A percentile compares a stretch with the other conserved stretches of the same genome.
Conservation (phyloP, 2,113 vertebrate genomes). For the Pseudorectes ferrugineus region DNA sequence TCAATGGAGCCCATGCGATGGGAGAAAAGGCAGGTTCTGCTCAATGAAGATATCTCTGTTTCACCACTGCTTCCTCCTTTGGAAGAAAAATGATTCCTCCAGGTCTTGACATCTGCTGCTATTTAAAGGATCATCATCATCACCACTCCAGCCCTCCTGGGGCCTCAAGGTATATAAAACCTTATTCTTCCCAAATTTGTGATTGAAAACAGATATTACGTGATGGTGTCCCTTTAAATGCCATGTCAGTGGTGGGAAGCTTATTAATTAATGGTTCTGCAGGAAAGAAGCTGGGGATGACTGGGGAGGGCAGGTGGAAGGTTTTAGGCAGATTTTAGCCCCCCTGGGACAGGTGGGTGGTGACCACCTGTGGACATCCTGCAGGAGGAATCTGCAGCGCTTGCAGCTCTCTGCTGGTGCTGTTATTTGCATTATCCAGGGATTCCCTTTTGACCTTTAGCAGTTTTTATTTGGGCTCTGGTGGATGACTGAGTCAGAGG, state of each 20-base stretch:
- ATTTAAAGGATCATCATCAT: slow-evolving; percentile 21
- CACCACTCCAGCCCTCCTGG: neutral
- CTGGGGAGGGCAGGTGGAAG: neutral
- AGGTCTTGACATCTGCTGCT: slow-evolving; percentile 23
- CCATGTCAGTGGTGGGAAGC: neutral
- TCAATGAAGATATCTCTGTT: neutral
- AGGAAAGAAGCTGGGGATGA: neutral
- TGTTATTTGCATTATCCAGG: neutral
- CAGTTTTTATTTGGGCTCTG: neutral
- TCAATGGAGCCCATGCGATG: rapidly evolving
- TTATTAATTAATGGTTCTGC: neutral
- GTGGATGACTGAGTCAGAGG: neutral
- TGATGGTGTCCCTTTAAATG: neutral
- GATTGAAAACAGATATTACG: neutral
- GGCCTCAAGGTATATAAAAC: neutral
- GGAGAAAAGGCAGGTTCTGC: neutral
- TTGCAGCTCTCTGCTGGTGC: neutral
- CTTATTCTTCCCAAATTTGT: neutral
- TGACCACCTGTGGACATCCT: neutral
- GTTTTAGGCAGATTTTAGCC: neutral
- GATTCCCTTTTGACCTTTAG: neutral
- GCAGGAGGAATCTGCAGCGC: neutral
- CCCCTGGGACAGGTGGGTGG: neutral
- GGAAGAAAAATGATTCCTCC: neutral
- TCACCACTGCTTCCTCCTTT: neutral